Evolutionary conservation across 2,113 vertebrate species (phyloP).

Genomic region (Bubo bubo): DNA sequence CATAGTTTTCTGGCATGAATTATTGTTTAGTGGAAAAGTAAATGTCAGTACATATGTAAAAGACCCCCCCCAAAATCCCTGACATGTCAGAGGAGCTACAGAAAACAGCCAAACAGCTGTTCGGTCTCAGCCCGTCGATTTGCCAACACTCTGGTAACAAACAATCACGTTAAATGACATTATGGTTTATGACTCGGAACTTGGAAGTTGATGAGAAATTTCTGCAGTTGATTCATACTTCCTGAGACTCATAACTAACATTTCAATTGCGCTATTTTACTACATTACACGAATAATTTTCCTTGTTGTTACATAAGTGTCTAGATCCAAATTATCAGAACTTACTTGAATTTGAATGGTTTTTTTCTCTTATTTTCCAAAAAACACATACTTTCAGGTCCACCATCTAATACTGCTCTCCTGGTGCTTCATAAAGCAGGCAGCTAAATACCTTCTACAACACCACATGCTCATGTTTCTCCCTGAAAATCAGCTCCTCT

Average conservation of each 20-base stretch:
- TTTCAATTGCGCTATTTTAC: conserved; percentile 10
- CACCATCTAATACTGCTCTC: background rate
- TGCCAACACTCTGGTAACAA: conserved; percentile 28
- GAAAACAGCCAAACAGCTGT: background rate
- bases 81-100: background rate
- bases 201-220: conserved; percentile 54
- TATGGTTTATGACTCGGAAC: conserved; percentile 29
- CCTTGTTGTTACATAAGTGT: background rate
- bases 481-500: background rate
- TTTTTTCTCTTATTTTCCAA: background rate
- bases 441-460: background rate
- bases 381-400: background rate
- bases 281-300: conserved; percentile 9
- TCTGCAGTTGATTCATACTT: conserved; percentile 74
- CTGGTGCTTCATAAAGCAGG: background rate
- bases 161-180: conserved; percentile 45
- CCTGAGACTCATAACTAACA: conserved; percentile 39
- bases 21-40: background rate
- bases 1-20: background rate
- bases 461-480: background rate
- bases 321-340: conserved; percentile 21
- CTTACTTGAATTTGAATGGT: background rate
- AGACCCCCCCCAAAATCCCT: background rate
- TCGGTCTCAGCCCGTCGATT: background rate
- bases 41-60: background rate